Evolutionary conservation across 2,113 vertebrate genomes (phyloP), one percentile per base, ranked within the genome.

Genomic region (Lepisosteus oculatus): DNA sequence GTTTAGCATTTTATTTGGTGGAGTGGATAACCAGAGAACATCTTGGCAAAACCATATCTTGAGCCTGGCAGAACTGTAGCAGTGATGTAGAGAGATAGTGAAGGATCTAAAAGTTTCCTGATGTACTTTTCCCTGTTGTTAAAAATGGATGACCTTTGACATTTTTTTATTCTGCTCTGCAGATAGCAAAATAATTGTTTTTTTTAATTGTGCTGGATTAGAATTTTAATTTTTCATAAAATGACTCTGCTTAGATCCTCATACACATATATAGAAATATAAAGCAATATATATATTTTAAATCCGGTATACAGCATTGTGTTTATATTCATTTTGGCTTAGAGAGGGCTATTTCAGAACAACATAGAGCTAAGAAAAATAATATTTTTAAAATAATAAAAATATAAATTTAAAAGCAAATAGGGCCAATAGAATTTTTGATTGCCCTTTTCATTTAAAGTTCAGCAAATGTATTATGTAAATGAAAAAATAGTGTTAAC

Each of bases 91-190:
- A 6, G 72, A 74, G 11, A 13, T 61, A 69, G 11, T 51, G 61
- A 72, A 63, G 59, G 61, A 78, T 44, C 74, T 67, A 54, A 72
- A 72, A 71, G 65, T 68, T 77, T 78, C 61, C 77, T 80, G 76
- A 70, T 81, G 69, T 76, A 65, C 17, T 61, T 71, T 83, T 71
- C 42, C 61, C 61, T 80, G 71, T 69, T 81, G 80, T 76, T 76
- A 55, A 56, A 4, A 70, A 68, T 77, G 14, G 73, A 66, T 74
- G 77, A 41, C 42, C 17, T 11, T 3, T 9, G 51, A 54, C 67
- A 75, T 85, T 74, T 83, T 69, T 65, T 83, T 77, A 79, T 80
- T 78, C 57, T 88, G 86, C 90, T 91, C 90, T 90, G 88, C 86
- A 89, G 78, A 87, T 84, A 72, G 75, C 61, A 67, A 75, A 77